A percentile compares a stretch with the other conserved stretches of the same genome.
Conservation (phyloP, 2,888 invertebrate genomes). For the Carcina quercana region DNA sequence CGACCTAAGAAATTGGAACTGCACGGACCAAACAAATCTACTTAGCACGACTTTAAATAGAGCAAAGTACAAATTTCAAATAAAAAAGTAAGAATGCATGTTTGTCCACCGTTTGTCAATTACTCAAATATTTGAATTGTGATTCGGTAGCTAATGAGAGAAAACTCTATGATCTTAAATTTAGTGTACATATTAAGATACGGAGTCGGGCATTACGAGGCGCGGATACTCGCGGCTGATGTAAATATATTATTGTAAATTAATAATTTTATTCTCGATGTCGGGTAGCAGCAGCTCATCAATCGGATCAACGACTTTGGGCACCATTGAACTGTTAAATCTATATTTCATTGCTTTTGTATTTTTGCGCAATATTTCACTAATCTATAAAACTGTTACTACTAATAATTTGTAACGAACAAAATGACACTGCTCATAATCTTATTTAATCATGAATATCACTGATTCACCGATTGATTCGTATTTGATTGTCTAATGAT, state of each 20-base stretch:
- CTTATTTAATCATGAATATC: too few relatives aligned
- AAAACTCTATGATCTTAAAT: slow-evolving; percentile 70
- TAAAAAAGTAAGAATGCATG: slow-evolving; percentile 65
- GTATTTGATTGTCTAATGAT: too few relatives aligned
- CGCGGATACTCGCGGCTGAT: slow-evolving; percentile 55
- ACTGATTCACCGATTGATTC: too few relatives aligned
- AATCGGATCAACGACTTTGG: slow-evolving; percentile 17
- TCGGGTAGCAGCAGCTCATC: slow-evolving; percentile 33
- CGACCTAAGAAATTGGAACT: slow-evolving; percentile 43
- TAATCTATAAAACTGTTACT: neutral
- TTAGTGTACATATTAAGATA: slow-evolving; percentile 71
- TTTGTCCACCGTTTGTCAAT: slow-evolving; percentile 74
- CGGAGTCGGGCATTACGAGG: slow-evolving; percentile 72
- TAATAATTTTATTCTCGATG: slow-evolving; percentile 63
- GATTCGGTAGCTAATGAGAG: slow-evolving; percentile 75
- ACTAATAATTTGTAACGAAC: too few relatives aligned
- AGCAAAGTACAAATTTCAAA: slow-evolving; percentile 72
- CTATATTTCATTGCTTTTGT: neutral
- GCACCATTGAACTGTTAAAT: neutral
- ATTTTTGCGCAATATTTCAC: neutral
- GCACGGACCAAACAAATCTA: slow-evolving; percentile 69
- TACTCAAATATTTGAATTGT: slow-evolving; percentile 73
- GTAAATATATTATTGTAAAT: slow-evolving; percentile 71
- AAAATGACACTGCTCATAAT: too few relatives aligned
- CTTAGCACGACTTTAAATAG: slow-evolving; percentile 60